Evolutionary conservation across 2,797 vertebrate species (phyloP).

Genomic region (Chaenodraco wilsoni): DNA sequence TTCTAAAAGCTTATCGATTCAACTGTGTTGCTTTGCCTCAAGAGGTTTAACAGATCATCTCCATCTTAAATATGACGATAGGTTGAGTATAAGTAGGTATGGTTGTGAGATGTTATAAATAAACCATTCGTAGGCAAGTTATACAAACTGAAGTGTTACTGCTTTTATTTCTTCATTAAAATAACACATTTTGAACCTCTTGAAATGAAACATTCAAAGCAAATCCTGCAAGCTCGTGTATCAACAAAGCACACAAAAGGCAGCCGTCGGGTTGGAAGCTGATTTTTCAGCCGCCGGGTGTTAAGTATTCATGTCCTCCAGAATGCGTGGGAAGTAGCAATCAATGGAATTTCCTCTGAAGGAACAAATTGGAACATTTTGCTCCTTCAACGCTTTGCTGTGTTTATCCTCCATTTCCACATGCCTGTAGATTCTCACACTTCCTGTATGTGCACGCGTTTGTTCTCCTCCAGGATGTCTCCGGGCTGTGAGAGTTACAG

Average conservation of each 20-base stretch:
- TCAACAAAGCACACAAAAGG: background rate
- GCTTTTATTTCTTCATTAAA: conserved; percentile 1
- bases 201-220: background rate
- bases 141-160: too few species aligned
- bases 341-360: conserved; percentile 44
- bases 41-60: too few species aligned
- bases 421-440: conserved; percentile 5
- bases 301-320: conserved; percentile 19
- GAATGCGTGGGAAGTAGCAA: conserved; percentile 25
- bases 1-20: too few species aligned
- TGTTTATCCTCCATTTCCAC: conserved; percentile 32
- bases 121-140: too few species aligned
- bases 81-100: too few species aligned
- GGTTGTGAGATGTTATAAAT: too few species aligned
- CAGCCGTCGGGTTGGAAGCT: background rate
- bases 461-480: conserved; percentile 87
- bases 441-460: conserved; percentile 17
- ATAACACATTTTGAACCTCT: conserved; percentile 1
- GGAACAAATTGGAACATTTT: conserved; percentile 19
- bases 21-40: too few species aligned
- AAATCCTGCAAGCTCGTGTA: background rate
- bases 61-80: too few species aligned
- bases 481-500: conserved; percentile 95
- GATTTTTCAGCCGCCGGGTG: conserved; percentile 10
- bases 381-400: conserved; percentile 15